phyloP scores from a whole-genome alignment of 1,140 invertebrate species.

The Drosophila obscura region DNA sequence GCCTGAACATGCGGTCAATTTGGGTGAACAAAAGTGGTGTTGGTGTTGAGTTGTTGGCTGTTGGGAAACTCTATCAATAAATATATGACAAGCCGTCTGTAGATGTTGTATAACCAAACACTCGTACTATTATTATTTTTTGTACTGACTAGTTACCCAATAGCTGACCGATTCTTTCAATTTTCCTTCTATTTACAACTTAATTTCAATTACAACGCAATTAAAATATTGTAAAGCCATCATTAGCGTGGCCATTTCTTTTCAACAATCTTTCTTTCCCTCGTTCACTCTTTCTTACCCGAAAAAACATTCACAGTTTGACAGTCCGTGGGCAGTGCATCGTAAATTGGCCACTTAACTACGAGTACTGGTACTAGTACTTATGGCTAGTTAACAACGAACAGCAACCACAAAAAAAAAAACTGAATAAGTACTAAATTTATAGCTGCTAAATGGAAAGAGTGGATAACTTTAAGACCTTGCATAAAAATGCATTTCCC shows the following conservation, averaged over 20 bases:
- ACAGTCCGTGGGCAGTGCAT: constrained; percentile 1
- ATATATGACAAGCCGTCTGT: too few relatives aligned
- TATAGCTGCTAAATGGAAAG: too few relatives aligned
- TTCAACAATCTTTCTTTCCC: constrained; percentile 15
- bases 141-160: background rate
- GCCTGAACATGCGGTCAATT: constrained; percentile 2
- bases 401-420: background rate
- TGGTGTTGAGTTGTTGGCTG: too few relatives aligned
- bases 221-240: constrained; percentile 11
- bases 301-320: constrained; percentile 11
- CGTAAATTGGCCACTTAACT: constrained; percentile 50
- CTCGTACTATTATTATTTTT: too few relatives aligned
- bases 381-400: constrained; percentile 22
- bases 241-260: background rate
- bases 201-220: constrained; percentile 18
- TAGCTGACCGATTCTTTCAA: background rate
- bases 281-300: background rate
- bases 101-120: too few relatives aligned
- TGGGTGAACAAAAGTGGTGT: background rate
- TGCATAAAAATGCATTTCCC: constrained; percentile 8
- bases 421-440: background rate
- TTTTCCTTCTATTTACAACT: background rate
- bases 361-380: background rate
- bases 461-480: constrained; percentile 30
- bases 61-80: too few relatives aligned